A percentile compares a stretch with the other conserved stretches of the same genome.
These are phyloP conservation scores for Brotula barbata DNA, from an alignment of 2,797 vertebrate species.

Conservation along the genomic window DNA sequence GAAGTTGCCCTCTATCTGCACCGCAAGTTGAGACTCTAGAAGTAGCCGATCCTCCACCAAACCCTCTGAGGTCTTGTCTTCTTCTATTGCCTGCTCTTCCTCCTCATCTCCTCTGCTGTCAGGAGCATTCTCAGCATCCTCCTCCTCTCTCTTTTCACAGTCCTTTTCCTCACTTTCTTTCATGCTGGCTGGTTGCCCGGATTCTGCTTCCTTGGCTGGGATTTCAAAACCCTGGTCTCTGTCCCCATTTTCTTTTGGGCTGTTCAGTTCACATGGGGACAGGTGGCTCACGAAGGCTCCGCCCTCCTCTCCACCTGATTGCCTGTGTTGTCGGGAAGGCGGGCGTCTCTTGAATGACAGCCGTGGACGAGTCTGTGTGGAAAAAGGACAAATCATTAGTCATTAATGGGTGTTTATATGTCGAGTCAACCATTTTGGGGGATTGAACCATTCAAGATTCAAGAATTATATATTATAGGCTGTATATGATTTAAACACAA, in stretches of 20 bases:
- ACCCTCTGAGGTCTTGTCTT: constrained; percentile 28
- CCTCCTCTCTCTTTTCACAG: constrained; percentile 16
- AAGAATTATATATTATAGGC: too few relatives aligned
- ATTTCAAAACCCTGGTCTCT: constrained; percentile 41
- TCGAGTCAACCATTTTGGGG: too few relatives aligned
- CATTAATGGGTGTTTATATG: too few relatives aligned
- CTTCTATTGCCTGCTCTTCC: constrained; percentile 35
- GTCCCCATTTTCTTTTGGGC: constrained; percentile 60
- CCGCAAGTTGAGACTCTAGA: constrained; percentile 10
- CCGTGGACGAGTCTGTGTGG: constrained; percentile 74
- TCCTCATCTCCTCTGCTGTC: constrained; percentile 1
- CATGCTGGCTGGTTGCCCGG: constrained; percentile 7
- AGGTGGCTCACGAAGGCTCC: constrained; percentile 9
- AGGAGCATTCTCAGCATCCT: constrained; percentile 21
- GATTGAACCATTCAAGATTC: too few relatives aligned
- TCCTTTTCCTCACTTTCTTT: constrained; percentile 42
- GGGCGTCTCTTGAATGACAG: constrained; percentile 80
- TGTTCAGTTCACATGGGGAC: constrained; percentile 54
- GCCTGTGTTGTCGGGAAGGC: constrained; percentile 79
- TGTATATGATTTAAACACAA: too few relatives aligned
- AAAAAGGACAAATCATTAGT: neutral
- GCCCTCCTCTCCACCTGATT: constrained; percentile 71
- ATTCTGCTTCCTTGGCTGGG: constrained; percentile 35
- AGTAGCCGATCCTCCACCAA: constrained; percentile 37
- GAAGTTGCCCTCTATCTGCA: constrained; percentile 14